Percentiles rank a stretch among this genome's conserved stretches.
Conservation (phyloP, 2,888 invertebrate species). For the Xylophagus ater region DNA sequence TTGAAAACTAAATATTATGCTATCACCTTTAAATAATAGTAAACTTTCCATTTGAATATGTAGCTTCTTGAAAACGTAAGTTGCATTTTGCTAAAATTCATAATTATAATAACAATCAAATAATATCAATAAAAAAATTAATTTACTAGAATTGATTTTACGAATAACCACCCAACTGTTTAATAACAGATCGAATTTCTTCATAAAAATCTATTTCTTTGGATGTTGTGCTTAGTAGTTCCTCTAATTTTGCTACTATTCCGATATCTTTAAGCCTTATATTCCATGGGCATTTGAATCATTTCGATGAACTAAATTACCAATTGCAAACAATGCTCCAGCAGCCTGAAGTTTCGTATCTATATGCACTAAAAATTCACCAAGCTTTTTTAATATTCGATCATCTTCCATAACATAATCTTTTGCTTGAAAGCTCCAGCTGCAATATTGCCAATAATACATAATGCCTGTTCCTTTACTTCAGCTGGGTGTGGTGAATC, state of each 20-base stretch:
- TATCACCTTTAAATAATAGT: too few species aligned
- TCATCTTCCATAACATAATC: conserved; percentile 90
- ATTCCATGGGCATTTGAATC: conserved; percentile 70
- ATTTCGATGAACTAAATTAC: conserved; percentile 77
- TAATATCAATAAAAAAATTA: too few species aligned
- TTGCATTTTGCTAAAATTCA: too few species aligned
- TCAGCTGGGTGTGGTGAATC: conserved; percentile 56
- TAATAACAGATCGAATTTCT: conserved; percentile 23
- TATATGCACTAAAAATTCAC: conserved; percentile 80
- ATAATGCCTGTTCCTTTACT: conserved; percentile 88
- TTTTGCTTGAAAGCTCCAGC: conserved; percentile 80
- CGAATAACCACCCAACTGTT: conserved; percentile 22
- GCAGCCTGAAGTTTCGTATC: conserved; percentile 79
- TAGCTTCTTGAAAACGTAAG: too few species aligned
- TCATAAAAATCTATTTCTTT: conserved; percentile 23
- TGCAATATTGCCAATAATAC: conserved; percentile 85
- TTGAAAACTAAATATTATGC: too few species aligned
- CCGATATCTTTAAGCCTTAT: conserved; percentile 71
- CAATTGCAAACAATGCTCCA: conserved; percentile 79
- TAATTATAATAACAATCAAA: too few species aligned
- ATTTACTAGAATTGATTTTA: too few species aligned
- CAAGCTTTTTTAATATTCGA: conserved; percentile 78
- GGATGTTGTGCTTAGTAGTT: conserved; percentile 51
- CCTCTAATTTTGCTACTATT: conserved; percentile 67
- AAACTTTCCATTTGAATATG: too few species aligned